These are phyloP conservation scores for Rhodinocichla rosea DNA, from an alignment of 2,113 vertebrate species.

Conservation along the genomic window DNA sequence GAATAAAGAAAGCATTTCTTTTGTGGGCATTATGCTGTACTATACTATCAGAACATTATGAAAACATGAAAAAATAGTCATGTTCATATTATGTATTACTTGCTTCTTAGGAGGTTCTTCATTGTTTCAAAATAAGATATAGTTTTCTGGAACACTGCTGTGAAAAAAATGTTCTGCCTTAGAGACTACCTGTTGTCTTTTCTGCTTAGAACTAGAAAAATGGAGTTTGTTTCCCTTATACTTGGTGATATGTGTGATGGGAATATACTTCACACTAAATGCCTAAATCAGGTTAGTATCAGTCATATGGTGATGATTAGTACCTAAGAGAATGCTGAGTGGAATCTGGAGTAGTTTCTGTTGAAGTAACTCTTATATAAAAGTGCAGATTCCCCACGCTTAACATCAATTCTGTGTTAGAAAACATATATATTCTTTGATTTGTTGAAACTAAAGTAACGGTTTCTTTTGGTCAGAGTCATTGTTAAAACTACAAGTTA, in stretches of 20 bases:
- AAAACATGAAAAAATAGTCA: not conserved
- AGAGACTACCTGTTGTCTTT: not conserved
- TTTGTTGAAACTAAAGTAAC: not conserved
- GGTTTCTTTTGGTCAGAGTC: not conserved
- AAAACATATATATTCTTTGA: not conserved
- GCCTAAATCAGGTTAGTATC: not conserved
- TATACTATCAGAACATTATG: not conserved
- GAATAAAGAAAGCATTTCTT: not conserved
- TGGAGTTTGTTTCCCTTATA: not conserved
- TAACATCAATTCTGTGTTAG: not conserved
- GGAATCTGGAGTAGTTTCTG: not conserved
- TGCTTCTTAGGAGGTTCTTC: not conserved
- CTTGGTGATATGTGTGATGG: not conserved
- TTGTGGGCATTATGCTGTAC: not conserved
- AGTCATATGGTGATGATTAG: not conserved
- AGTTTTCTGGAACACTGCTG: not conserved
- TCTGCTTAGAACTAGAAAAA: not conserved
- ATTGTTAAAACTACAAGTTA: not conserved
- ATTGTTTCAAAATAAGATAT: not conserved
- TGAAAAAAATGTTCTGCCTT: not conserved
- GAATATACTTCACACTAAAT: not conserved
- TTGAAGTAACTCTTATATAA: not conserved
- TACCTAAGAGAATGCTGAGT: not conserved
- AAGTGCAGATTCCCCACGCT: not conserved
- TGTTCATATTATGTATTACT: not conserved